Base-by-base conservation (phyloP, 2,113 vertebrate species). In the Callorhinus ursinus region DNA sequence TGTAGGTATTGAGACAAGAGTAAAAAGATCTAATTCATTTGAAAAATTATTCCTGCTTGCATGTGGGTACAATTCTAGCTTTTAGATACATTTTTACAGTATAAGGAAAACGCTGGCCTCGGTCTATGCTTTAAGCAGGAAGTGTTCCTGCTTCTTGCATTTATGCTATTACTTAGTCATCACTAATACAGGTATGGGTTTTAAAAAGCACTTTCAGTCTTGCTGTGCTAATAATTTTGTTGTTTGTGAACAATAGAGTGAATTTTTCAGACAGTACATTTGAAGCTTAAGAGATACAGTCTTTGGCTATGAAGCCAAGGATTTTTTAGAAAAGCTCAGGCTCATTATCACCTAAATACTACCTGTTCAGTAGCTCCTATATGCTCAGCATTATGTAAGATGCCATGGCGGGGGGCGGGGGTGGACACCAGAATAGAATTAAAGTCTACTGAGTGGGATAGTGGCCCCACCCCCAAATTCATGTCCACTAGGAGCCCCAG, bases 301-400 rank as follows among this genome's bases (percentile, higher is more conserved):
- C 26, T 31, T 91, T 85, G 36, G 28, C 4, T 36, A 53, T 22
- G 7, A 53, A 49, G 85, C 4, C 59, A 80, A 93, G 21, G 63
- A 46, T 80, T 96, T 95, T 81, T 93, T 61, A 59, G 72, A 74
- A 87, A 93, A 94, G 28, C 8, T 79, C 49, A 63, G 28, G 12
- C 4, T 85, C 21, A 94, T 80, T 61, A 55, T 42, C 33, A 92
- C 12, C 13, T 36, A 72, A 72, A 13, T n/a, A 15, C 22, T 84
- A n/a, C 42, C 63, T 71, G 11, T 39, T 92, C 33, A 76, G 87
- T 4, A 39, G 18, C 26, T 69, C 4, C 13, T 39, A 11, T 0
- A 22, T 51, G 24, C 53, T 79, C 36, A 61, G 1, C 10, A 36
- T 36, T n/a, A 33, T 51, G 13, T 61, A 53, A 69, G n/a, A 42